Percentiles rank a stretch among this genome's conserved stretches.
These are phyloP conservation scores for Oryzias sinensis DNA, from an alignment of 2,797 vertebrate species.

Conservation along the genomic window DNA sequence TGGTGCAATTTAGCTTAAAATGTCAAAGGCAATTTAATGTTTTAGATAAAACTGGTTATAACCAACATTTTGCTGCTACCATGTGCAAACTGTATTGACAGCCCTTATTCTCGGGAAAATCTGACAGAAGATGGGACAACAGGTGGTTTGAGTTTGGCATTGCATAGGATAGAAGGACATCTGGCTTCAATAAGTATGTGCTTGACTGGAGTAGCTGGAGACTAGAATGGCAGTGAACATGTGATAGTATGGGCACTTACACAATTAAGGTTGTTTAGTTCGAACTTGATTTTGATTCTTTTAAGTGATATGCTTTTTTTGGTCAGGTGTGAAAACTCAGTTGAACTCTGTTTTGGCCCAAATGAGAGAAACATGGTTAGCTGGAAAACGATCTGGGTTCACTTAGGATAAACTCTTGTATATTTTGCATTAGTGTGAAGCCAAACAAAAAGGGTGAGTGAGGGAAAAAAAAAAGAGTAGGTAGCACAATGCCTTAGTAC, in stretches of 20 bases:
- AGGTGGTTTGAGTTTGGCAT: conserved; percentile 77
- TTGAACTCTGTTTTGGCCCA: too few species aligned
- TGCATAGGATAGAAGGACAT: conserved; percentile 41
- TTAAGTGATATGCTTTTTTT: too few species aligned
- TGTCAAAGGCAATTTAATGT: not conserved
- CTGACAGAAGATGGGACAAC: conserved; percentile 59
- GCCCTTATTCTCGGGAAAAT: conserved; percentile 70
- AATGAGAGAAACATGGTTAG: too few species aligned
- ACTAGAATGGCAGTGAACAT: conserved; percentile 25
- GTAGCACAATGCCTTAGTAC: too few species aligned
- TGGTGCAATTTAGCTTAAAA: conserved; percentile 6
- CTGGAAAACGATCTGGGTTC: too few species aligned
- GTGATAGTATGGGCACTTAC: not conserved
- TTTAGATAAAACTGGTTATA: conserved; percentile 31
- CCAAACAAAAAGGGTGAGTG: too few species aligned
- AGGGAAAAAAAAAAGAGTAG: too few species aligned
- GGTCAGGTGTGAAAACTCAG: too few species aligned
- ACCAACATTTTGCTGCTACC: conserved; percentile 45
- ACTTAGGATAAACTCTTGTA: too few species aligned
- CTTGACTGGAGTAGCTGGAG: conserved; percentile 33
- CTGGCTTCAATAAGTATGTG: conserved; percentile 68
- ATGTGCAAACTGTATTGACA: conserved; percentile 66
- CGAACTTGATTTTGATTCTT: too few species aligned
- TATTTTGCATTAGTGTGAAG: too few species aligned
- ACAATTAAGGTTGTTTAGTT: too few species aligned